phyloP scores from a whole-genome alignment of 2,888 invertebrate genomes.

The Leptarthrus brevirostris region DNA sequence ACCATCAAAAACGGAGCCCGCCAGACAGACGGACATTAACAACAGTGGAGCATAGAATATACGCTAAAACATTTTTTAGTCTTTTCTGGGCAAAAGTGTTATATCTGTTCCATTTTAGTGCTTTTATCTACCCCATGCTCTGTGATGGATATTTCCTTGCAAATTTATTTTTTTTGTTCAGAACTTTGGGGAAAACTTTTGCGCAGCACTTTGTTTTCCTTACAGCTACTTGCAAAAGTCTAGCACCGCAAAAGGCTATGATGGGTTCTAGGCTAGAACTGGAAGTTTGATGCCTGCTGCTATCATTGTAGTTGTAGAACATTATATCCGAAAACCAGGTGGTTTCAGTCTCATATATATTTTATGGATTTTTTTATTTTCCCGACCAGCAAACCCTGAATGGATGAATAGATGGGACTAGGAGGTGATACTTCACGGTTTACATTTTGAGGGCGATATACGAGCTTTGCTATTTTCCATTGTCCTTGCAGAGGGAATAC shows the following conservation, averaged over 20 bases:
- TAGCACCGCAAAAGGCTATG: no score
- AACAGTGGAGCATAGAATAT: no score
- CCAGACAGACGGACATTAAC: no score
- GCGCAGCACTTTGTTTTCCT: no score
- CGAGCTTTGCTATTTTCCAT: background rate
- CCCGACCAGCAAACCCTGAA: background rate
- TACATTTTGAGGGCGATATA: background rate
- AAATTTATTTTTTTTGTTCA: no score
- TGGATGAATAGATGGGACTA: background rate
- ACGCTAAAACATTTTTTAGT: background rate
- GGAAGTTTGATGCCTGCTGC: background rate
- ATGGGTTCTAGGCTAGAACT: no score
- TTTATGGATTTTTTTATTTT: constrained; percentile 42
- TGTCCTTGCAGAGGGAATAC: background rate
- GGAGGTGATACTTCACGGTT: background rate
- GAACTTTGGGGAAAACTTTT: no score
- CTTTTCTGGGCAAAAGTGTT: background rate
- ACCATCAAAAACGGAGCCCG: no score
- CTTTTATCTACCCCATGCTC: no score
- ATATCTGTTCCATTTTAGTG: background rate
- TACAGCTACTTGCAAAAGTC: no score
- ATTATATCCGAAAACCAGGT: constrained; percentile 51
- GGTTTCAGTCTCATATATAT: constrained; percentile 54
- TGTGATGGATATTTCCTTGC: no score
- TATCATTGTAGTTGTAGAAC: constrained; percentile 2